Evolutionary conservation across 2,113 vertebrate species (phyloP).

Genomic region (Hoplias malabaricus): DNA sequence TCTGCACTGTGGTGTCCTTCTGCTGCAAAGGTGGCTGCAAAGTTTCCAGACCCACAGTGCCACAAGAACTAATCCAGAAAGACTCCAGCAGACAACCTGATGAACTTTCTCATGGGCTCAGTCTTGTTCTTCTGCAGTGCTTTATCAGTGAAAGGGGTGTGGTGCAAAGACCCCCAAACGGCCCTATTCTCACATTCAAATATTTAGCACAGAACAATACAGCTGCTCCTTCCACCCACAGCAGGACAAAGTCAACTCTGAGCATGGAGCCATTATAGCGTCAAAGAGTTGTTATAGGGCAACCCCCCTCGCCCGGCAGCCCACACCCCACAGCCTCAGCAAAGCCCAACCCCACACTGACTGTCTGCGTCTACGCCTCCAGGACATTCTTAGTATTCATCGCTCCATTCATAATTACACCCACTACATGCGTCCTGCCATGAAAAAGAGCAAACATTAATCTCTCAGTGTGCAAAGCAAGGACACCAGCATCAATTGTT

Average conservation of each 20-base stretch:
- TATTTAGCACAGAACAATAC: constrained; percentile 28
- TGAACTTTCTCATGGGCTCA: constrained; percentile 20
- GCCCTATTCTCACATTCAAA: constrained; percentile 25
- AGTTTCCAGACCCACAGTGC: not conserved
- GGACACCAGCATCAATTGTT: not conserved
- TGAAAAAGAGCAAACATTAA: constrained; percentile 1
- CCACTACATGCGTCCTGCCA: not conserved
- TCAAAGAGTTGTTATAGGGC: constrained; percentile 62
- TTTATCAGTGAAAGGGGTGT: constrained; percentile 16
- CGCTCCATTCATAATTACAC: constrained; percentile 35
- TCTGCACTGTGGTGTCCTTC: constrained; percentile 14
- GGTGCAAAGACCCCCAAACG: constrained; percentile 19
- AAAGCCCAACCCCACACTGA: not conserved
- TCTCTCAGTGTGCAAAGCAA: not conserved
- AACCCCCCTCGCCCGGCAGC: constrained; percentile 3
- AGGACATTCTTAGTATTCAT: constrained; percentile 52
- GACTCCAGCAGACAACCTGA: constrained; percentile 31
- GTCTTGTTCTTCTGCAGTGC: constrained; percentile 9
- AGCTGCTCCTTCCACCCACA: constrained; percentile 25
- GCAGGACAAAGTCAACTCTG: constrained; percentile 49
- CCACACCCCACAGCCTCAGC: constrained; percentile 27
- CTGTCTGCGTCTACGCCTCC: constrained; percentile 54
- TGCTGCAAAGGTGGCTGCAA: constrained; percentile 22
- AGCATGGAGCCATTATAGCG: constrained; percentile 59
- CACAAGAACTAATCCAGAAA: not conserved